Base-by-base conservation (phyloP, 92 coral and sea anemone genomes). In the Anthopleura xanthogrammica region DNA sequence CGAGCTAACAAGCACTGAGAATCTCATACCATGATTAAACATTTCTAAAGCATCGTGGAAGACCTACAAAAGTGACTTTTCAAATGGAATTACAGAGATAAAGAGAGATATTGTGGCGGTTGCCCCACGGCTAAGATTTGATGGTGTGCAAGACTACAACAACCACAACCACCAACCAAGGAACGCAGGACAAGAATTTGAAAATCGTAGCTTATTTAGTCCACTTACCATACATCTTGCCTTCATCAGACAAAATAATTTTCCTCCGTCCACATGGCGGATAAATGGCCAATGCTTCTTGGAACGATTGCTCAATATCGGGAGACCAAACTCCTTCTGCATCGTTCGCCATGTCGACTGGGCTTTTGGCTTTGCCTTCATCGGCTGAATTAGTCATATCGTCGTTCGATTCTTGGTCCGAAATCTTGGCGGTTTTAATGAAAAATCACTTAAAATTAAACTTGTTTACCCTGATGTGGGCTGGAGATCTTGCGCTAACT, bases 301-400 rank as follows among this genome's bases (percentile, higher is more conserved):
- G 99, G 84, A 96, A 96, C 62, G 98, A 94, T 73, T 96, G 99
- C 77, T 96, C 99, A 55, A 96, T 96, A 82, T 96, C 99, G 41
- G 99, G 99, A 68, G 98, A 94, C 99, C 99, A 96, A 81, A 96
- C 99, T 80, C 99, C 99, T 89, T 96, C 99, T 86, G 99, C 99
- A 94, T 96, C 99, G 83, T 91, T 94, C 40, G 99, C 99, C 99
- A 96, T 96, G 87, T 96, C 99, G 85, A 88, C 98, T 73, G 99
- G 99, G 80, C 97, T 90, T 86, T 96, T 96, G 52, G 97, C 93
- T 79, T 95, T 90, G 82, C 89, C 93, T 91, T 92, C 98, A 73
- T 96, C 99, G 83, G 89, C 86, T 83, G 97, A 94, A 86, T 95
- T 94, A 82, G 95, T 82, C 99, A 96, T 96, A 60, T 85, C 94